Conservation (phyloP, 2,797 vertebrate species). For the Poliocrania exsul region DNA sequence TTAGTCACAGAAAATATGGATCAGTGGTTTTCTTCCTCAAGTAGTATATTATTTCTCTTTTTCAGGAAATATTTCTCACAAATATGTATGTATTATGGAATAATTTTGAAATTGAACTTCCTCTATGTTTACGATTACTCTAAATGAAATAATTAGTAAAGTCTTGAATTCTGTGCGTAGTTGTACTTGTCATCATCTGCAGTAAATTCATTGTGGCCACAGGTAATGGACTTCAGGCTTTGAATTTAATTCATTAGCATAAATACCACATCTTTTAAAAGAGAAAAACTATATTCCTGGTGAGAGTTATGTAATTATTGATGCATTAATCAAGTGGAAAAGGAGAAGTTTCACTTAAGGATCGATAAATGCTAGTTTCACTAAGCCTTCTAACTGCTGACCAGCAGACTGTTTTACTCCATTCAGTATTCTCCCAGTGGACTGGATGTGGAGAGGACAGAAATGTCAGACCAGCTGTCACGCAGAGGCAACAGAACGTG, state of each 20-base stretch:
- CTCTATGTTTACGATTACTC: neutral
- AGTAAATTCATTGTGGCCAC: neutral
- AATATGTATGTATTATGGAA: neutral
- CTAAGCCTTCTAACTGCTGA: neutral
- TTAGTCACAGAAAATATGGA: neutral
- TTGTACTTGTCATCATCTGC: neutral
- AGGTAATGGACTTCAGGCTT: neutral
- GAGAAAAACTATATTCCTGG: neutral
- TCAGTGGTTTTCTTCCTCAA: neutral
- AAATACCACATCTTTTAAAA: neutral
- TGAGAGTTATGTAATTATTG: constrained; percentile 1
- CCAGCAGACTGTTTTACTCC: neutral
- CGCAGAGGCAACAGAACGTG: neutral
- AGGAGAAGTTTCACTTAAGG: neutral
- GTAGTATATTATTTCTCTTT: neutral
- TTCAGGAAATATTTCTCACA: neutral
- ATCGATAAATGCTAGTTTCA: neutral
- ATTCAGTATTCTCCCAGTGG: neutral
- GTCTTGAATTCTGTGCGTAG: neutral
- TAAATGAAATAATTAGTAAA: neutral
- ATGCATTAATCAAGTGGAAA: constrained; percentile 14
- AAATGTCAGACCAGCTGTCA: neutral
- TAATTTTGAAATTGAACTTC: neutral
- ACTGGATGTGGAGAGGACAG: neutral
- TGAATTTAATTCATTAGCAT: neutral